These are phyloP conservation scores for Falco rusticolus DNA, from an alignment of 2,797 vertebrate species.

Conservation along the genomic window DNA sequence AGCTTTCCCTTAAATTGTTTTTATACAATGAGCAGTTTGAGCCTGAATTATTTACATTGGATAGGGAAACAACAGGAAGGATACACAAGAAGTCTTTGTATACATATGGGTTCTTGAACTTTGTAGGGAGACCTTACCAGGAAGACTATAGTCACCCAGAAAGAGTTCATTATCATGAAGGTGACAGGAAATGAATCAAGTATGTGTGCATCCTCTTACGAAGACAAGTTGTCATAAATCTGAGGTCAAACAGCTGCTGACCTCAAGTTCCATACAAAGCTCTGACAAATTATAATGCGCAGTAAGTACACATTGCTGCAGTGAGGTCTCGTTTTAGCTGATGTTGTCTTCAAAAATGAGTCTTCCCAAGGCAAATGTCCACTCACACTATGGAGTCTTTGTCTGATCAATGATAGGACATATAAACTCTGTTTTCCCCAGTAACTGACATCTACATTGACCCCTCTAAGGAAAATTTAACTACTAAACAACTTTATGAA, in stretches of 20 bases:
- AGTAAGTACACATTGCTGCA: background rate
- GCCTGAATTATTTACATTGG: slow-evolving; percentile 26
- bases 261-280: background rate
- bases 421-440: background rate
- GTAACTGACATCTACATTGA: background rate
- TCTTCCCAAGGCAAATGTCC: background rate
- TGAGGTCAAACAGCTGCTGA: background rate
- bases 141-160: background rate
- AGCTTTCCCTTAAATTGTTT: slow-evolving; percentile 1
- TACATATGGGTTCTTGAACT: background rate
- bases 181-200: background rate
- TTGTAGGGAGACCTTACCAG: fast-evolving
- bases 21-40: background rate
- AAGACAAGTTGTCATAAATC: background rate
- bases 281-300: background rate
- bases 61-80: background rate
- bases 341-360: background rate
- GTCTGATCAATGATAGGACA: background rate
- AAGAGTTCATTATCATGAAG: background rate
- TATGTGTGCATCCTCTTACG: background rate
- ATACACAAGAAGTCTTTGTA: background rate
- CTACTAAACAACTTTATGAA: slow-evolving; percentile 11
- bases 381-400: background rate
- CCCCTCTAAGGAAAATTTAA: background rate
- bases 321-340: background rate